These are phyloP conservation scores for Apodemus agrarius DNA, from an alignment of 2,797 vertebrate species.

Conservation along the genomic window DNA sequence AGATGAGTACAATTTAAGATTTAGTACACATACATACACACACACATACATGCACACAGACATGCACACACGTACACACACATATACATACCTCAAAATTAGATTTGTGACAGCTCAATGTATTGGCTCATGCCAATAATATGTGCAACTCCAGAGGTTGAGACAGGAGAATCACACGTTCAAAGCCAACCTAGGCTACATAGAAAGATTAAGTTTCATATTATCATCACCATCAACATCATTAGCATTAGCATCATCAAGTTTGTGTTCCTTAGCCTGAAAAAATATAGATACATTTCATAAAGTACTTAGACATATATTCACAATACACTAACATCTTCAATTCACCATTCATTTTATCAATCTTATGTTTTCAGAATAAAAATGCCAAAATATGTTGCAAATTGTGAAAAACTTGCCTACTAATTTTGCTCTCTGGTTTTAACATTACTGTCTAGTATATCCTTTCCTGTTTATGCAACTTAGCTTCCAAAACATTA, in stretches of 20 bases:
- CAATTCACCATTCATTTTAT: not conserved
- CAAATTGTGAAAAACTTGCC: not conserved
- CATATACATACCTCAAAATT: not conserved
- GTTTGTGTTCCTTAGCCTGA: not conserved
- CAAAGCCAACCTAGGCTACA: not conserved
- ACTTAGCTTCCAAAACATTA: constrained; percentile 32
- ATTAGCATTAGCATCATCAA: not conserved
- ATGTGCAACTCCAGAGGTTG: not conserved
- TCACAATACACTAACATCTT: not conserved
- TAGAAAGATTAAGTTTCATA: not conserved
- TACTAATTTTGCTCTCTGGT: not conserved
- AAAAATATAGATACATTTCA: not conserved
- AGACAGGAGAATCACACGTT: not conserved
- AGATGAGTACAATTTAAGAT: too few relatives aligned
- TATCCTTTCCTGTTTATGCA: not conserved
- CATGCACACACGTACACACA: not conserved
- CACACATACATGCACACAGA: not conserved
- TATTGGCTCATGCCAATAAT: not conserved
- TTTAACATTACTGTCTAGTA: not conserved
- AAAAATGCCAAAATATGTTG: not conserved
- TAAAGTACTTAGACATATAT: not conserved
- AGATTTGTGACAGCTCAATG: not conserved
- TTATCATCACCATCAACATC: not conserved
- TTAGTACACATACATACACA: not conserved
- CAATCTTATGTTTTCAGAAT: not conserved